Base-by-base conservation (phyloP, 2,113 vertebrate species). In the Pelodiscus sinensis region DNA sequence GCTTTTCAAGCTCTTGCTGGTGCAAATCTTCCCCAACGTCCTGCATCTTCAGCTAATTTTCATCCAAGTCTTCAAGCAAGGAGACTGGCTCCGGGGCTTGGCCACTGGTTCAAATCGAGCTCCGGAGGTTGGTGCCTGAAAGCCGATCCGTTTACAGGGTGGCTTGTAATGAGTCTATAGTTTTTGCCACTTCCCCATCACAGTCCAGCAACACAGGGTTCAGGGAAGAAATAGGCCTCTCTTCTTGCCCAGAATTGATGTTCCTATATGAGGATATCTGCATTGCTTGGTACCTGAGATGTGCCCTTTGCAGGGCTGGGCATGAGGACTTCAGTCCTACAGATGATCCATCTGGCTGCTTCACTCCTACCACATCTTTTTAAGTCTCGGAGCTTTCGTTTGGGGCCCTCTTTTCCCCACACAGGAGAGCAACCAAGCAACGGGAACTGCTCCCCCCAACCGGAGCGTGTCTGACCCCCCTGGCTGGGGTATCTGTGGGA, bases 301-400 rank as follows among this genome's bases (percentile, higher is more conserved):
- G 0, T 82, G 21, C 50, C 54, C 8, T 1, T 3, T 85, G 25
- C 9, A 18, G 19, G 16, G n/a, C 38, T 62, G 38, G 29, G 2
- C 13, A 29, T 0, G 0, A 9, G 71, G 57, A 35, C 24, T 88
- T 77, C 71, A 29, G 9, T 22, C 4, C 0, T 10, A 8, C 1
- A 21, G 57, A 16, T 38, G 84, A 84, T 19, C 18, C 0, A 0
- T 1, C 79, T 71, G n/a, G 9, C 16, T 25, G 6, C 77, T 90
- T 82, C 56, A 85, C 35, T 56, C 75, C n/a, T 5, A 4, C 44
- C 2, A 2, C 1, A n/a, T 8, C 81, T 78, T 31, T 25, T 83
- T 65, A 62, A 85, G 13, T 8, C n/a, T 55, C 21, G 71, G 44
- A 84, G 18, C 31, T 10, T 54, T 79, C n/a, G 58, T 9, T 51